Conservation (phyloP, 2,888 invertebrate genomes). For the Lysandra bellargus region DNA sequence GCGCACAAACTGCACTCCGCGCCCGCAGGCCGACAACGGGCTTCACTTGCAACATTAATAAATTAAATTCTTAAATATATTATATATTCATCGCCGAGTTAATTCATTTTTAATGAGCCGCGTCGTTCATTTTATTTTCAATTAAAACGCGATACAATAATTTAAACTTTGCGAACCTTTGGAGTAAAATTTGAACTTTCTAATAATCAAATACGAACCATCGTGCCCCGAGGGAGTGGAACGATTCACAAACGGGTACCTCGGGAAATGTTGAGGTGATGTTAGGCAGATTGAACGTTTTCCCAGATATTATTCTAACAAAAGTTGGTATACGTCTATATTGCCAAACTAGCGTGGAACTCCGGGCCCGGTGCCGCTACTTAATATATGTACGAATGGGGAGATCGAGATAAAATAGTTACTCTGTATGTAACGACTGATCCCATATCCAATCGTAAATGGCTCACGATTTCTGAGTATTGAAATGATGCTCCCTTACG, state of each 20-base stretch:
- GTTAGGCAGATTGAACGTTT: constrained; percentile 36
- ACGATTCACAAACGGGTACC: constrained; percentile 32
- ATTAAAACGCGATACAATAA: background rate
- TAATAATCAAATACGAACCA: constrained; percentile 19
- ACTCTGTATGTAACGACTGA: constrained; percentile 27
- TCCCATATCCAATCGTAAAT: constrained; percentile 29
- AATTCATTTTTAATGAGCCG: constrained; percentile 6
- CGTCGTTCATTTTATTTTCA: background rate
- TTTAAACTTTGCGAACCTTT: background rate
- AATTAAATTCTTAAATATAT: constrained; percentile 8
- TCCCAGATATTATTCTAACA: constrained; percentile 55
- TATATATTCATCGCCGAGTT: background rate
- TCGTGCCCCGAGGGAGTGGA: constrained; percentile 16
- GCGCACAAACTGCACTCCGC: background rate
- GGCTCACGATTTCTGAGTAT: constrained; percentile 29
- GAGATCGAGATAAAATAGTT: constrained; percentile 20
- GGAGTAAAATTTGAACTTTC: constrained; percentile 15
- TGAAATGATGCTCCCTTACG: constrained; percentile 29
- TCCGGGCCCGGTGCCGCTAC: constrained; percentile 30
- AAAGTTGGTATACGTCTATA: constrained; percentile 47
- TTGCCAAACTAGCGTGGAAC: constrained; percentile 45
- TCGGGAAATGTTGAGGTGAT: constrained; percentile 34
- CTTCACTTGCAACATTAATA: constrained; percentile 9
- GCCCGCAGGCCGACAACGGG: background rate
- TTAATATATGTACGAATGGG: constrained; percentile 19